Conservation (phyloP, 2,888 invertebrate genomes). For the Sinohyriopsis cumingii region DNA sequence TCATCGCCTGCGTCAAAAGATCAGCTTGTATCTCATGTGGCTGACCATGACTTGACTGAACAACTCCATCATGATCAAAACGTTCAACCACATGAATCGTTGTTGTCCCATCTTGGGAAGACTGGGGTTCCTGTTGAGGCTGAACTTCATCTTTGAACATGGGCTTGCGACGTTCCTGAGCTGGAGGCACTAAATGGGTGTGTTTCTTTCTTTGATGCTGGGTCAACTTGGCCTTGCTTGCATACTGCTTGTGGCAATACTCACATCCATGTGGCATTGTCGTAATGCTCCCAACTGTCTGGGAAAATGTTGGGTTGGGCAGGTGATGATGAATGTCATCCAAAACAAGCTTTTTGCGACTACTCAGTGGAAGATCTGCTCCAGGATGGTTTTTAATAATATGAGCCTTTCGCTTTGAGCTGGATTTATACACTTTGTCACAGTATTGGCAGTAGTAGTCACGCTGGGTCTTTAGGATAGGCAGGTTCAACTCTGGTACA, state of each 20-base stretch:
- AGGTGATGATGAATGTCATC: slow-evolving; percentile 71
- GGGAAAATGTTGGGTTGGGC: slow-evolving; percentile 79
- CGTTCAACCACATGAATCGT: slow-evolving; percentile 26
- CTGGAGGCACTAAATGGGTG: slow-evolving; percentile 40
- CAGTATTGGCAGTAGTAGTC: slow-evolving; percentile 90
- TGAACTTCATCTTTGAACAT: slow-evolving; percentile 11
- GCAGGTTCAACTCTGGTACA: slow-evolving; percentile 83
- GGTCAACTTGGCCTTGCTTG: slow-evolving; percentile 80
- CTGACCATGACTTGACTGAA: slow-evolving; percentile 11
- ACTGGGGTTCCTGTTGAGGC: slow-evolving; percentile 14
- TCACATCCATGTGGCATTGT: slow-evolving; percentile 82
- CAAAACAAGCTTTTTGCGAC: slow-evolving; percentile 57
- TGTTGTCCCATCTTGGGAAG: slow-evolving; percentile 10
- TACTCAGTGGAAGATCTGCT: slow-evolving; percentile 77
- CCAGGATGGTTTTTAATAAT: slow-evolving; percentile 89
- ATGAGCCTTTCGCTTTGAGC: slow-evolving; percentile 87
- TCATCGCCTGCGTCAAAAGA: slow-evolving; percentile 73
- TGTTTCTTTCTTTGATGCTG: slow-evolving; percentile 75
- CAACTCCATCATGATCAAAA: slow-evolving; percentile 20
- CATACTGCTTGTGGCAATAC: slow-evolving; percentile 91
- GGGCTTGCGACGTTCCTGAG: slow-evolving; percentile 31
- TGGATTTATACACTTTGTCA: slow-evolving; percentile 84
- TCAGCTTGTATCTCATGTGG: slow-evolving; percentile 57
- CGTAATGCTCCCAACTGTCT: slow-evolving; percentile 82
- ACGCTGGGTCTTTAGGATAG: slow-evolving; percentile 83